Conservation (phyloP, 1,140 invertebrate species). For the Eueides isabella region DNA sequence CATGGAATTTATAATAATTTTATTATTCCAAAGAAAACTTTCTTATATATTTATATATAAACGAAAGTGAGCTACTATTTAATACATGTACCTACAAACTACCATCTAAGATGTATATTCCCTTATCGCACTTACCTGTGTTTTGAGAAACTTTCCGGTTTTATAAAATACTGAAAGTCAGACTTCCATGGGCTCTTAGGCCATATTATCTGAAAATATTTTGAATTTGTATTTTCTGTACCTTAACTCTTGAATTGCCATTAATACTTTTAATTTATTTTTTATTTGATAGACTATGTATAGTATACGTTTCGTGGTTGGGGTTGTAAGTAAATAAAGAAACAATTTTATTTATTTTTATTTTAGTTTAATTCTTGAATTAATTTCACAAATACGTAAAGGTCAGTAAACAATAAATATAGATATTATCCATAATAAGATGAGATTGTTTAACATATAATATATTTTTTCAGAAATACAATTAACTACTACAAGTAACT, state of each 20-base stretch:
- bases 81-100: too few species aligned
- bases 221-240: not conserved
- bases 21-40: too few species aligned
- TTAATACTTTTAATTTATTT: constrained; percentile 13
- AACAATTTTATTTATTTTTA: constrained; percentile 1
- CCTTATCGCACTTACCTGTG: too few species aligned
- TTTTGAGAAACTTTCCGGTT: too few species aligned
- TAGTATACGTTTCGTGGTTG: not conserved
- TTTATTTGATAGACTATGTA: constrained; percentile 4
- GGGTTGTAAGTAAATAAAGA: not conserved
- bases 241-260: not conserved
- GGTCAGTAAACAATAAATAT: constrained; percentile 1
- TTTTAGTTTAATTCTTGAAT: not conserved
- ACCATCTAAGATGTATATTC: too few species aligned
- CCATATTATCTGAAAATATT: not conserved
- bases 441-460: not conserved
- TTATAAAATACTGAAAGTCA: too few species aligned
- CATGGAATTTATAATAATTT: too few species aligned
- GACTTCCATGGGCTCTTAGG: too few species aligned
- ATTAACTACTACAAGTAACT: not conserved
- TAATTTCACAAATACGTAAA: not conserved
- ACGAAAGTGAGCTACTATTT: too few species aligned
- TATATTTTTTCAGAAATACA: not conserved
- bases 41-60: too few species aligned
- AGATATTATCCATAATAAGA: not conserved